Conservation (phyloP, 2,888 invertebrate genomes). For the Acanthosoma haemorrhoidale region DNA sequence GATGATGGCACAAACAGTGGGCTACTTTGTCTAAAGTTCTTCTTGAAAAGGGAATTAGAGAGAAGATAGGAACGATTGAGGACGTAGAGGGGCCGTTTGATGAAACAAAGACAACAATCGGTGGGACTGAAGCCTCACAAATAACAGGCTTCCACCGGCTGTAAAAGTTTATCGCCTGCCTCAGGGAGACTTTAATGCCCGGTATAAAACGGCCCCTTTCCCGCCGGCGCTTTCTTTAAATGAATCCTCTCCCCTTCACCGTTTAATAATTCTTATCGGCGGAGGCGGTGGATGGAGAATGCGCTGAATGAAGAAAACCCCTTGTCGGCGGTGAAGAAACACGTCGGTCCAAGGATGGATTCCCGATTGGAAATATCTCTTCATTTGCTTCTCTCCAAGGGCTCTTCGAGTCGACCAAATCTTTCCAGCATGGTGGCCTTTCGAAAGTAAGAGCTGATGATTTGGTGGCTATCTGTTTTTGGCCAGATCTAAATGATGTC, state of each 20-base stretch:
- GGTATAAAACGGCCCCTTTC: background rate
- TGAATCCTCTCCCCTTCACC: background rate
- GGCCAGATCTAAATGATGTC: too few species aligned
- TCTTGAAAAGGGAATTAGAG: background rate
- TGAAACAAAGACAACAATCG: slow-evolving; percentile 14
- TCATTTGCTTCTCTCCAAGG: too few species aligned
- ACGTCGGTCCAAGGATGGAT: too few species aligned
- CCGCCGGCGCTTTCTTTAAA: background rate
- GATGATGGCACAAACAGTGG: too few species aligned
- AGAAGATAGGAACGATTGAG: background rate
- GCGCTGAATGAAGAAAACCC: too few species aligned
- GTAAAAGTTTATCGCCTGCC: slow-evolving; percentile 1
- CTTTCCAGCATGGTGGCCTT: too few species aligned
- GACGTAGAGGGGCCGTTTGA: background rate
- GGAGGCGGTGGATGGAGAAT: background rate
- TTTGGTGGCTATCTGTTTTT: too few species aligned
- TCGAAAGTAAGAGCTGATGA: too few species aligned
- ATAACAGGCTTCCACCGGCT: background rate
- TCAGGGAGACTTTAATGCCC: background rate
- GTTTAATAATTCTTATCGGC: slow-evolving; percentile 1
- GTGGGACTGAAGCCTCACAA: background rate
- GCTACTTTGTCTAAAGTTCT: too few species aligned
- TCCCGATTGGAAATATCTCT: too few species aligned
- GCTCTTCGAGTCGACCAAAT: too few species aligned
- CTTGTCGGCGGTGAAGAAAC: too few species aligned